Percentiles rank a stretch among this genome's conserved stretches.
Conservation (phyloP, 1,140 invertebrate genomes). For the Pseudomyrmex gracilis region DNA sequence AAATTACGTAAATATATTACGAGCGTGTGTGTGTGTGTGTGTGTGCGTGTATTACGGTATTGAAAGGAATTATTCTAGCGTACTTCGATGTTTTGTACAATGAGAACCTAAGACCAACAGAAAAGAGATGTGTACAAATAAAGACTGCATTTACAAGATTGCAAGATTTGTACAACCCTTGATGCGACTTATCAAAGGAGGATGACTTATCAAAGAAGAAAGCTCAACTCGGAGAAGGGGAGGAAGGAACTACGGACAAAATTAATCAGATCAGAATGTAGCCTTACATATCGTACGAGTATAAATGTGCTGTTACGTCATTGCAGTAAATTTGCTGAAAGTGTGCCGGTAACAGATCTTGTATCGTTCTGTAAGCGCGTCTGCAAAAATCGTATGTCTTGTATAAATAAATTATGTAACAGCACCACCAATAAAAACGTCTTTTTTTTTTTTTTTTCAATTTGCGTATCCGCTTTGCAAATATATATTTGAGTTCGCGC, state of each 20-base stretch:
- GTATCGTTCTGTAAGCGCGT: constrained; percentile 51
- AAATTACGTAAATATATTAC: too few relatives aligned
- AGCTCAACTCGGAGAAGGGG: not conserved
- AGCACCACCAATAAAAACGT: not conserved
- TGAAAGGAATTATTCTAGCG: too few relatives aligned
- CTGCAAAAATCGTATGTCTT: constrained; percentile 45
- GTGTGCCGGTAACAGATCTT: constrained; percentile 52
- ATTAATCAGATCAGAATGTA: constrained; percentile 34
- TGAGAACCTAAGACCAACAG: too few relatives aligned
- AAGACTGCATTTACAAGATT: too few relatives aligned
- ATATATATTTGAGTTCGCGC: too few relatives aligned
- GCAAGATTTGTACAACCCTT: not conserved
- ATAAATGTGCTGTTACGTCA: constrained; percentile 50
- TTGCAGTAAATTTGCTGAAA: constrained; percentile 60
- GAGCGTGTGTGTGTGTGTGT: too few relatives aligned
- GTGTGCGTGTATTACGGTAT: too few relatives aligned
- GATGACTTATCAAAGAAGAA: constrained; percentile 7
- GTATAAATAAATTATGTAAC: constrained; percentile 18
- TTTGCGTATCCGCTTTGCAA: not conserved
- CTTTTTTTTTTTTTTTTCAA: not conserved
- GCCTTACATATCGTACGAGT: constrained; percentile 52
- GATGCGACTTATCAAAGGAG: not conserved
- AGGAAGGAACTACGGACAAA: not conserved
- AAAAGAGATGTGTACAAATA: too few relatives aligned
- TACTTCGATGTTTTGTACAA: too few relatives aligned